phyloP scores from a whole-genome alignment of 2,797 vertebrate species.

The Notolepis coatsorum region DNA sequence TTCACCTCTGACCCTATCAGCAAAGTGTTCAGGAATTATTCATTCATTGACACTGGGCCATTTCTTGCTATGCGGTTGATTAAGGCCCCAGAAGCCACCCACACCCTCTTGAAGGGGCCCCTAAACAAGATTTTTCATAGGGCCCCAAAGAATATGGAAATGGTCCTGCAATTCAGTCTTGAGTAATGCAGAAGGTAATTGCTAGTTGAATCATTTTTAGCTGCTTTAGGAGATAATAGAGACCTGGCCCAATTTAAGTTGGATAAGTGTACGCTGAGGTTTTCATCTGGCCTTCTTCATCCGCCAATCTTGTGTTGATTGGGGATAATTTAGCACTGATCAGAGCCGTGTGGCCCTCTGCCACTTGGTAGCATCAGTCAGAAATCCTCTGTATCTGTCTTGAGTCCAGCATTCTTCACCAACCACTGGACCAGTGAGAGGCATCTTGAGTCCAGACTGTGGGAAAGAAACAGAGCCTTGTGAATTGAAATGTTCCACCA shows the following conservation, averaged over 20 bases:
- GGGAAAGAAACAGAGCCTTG: conserved; percentile 26
- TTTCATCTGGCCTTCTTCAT: conserved; percentile 22
- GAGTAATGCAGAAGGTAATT: not conserved
- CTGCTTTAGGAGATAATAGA: not conserved
- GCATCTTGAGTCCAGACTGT: conserved; percentile 33
- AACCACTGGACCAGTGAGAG: conserved; percentile 12
- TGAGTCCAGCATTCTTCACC: conserved; percentile 4
- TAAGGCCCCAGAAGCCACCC: too few species aligned
- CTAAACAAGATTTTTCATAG: too few species aligned
- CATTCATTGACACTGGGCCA: too few species aligned
- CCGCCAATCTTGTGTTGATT: conserved; percentile 19
- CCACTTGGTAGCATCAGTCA: not conserved
- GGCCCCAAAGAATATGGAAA: too few species aligned
- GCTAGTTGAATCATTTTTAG: not conserved
- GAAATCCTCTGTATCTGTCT: conserved; percentile 22
- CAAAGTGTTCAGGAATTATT: too few species aligned
- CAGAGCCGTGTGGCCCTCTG: conserved; percentile 8
- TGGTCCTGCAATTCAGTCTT: not conserved
- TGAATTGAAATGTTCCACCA: conserved; percentile 22
- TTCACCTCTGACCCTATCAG: too few species aligned
- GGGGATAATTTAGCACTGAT: conserved; percentile 28
- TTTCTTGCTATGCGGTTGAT: too few species aligned
- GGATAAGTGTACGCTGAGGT: conserved; percentile 15
- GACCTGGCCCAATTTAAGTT: not conserved
- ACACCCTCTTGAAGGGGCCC: too few species aligned